A percentile compares a stretch with the other conserved stretches of the same genome.
Evolutionary conservation across 2,888 invertebrate species (phyloP).

Genomic region (Protophormia terraenovae): DNA sequence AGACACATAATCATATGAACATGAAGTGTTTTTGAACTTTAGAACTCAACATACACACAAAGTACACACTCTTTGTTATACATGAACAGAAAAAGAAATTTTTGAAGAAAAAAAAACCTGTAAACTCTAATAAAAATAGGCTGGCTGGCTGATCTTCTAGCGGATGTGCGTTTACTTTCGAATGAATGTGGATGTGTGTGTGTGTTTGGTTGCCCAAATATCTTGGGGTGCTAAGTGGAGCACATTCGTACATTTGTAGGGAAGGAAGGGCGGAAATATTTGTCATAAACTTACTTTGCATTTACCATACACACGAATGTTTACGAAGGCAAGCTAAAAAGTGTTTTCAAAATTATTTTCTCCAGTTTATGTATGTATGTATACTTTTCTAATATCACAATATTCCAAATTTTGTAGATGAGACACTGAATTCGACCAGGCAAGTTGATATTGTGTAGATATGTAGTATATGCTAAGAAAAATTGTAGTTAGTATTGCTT

Average conservation of each 20-base stretch:
- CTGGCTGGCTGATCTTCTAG: conserved; percentile 39
- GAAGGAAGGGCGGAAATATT: conserved; percentile 3
- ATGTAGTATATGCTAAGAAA: no score
- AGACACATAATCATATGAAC: conserved; percentile 54
- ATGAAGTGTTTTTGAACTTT: conserved; percentile 64
- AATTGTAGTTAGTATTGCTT: no score
- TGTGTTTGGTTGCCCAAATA: not conserved
- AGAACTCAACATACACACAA: conserved; percentile 25
- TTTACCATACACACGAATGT: not conserved
- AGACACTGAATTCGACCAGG: no score
- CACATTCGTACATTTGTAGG: not conserved
- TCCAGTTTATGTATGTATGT: no score
- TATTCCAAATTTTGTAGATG: no score
- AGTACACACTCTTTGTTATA: not conserved
- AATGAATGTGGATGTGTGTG: not conserved
- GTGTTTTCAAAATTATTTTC: not conserved
- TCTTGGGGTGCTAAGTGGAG: conserved; percentile 16
- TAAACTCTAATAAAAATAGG: conserved; percentile 47
- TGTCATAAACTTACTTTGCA: conserved; percentile 9
- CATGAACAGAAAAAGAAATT: not conserved
- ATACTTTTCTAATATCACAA: no score
- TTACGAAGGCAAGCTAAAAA: not conserved
- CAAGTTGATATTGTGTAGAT: no score
- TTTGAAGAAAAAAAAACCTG: conserved; percentile 30
- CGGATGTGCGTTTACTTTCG: conserved; percentile 32